Base-by-base conservation (phyloP, 64 coral and sea anemone genomes). In the Montipora cactus region DNA sequence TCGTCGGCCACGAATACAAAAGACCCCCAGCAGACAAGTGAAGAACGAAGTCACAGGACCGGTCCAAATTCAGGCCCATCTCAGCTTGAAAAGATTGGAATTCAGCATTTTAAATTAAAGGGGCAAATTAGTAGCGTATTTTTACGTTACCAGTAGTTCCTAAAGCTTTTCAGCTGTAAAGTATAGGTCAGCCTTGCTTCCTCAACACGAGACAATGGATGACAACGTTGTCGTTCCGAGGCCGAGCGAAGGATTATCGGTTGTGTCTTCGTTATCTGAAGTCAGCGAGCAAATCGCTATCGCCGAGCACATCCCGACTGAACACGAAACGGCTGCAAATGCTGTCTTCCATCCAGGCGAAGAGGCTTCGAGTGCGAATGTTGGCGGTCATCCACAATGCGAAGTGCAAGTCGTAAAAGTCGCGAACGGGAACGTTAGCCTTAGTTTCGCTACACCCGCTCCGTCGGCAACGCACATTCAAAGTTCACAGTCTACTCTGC, bases 251-350 rank as follows among this genome's bases (percentile, higher is more conserved):
- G 96, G 96, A 86, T 91, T 98, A 90, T 98, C 96, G 92, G 96
- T 98, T 72, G 93, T 98, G 93, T 89, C 96, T 98, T 98, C 96
- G 96, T 98, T 98, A 93, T 94, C 92, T 94, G 96, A 95, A 95
- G 96, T 98, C 79, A 98, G 96, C 96, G 92, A 98, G 78, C 96
- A 98, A 89, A 98, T 98, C 93, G 93, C 96, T 67, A 95, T 98
- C 87, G 87, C 96, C 96, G 96, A 98, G 79, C 93, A 98, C 78
- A 90, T 98, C 81, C 96, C 96, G 96, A 98, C 83, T 49, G 96
- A 92, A 91, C 96, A 98, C 96, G 96, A 98, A 59, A 89, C 92
- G 73, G 78, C 75, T 86, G 66, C 89, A 62, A 58, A 88, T 94
- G 48, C 91, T 66, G 95, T 96, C 61, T 96, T 90, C 88, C 92